Conservation (phyloP, 2,113 vertebrate species). For the Pteruthius melanotis region DNA sequence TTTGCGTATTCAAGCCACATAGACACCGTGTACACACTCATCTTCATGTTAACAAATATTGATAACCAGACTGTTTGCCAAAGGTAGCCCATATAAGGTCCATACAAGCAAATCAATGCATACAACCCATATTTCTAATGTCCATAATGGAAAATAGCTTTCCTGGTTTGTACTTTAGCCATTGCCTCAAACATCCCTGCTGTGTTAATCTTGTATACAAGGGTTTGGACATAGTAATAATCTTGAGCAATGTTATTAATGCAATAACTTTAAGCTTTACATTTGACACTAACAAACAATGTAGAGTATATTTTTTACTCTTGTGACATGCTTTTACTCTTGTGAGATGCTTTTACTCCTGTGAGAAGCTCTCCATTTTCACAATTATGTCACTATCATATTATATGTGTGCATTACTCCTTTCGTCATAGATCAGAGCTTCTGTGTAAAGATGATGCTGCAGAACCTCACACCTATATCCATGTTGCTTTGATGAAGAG, state of each 20-base stretch:
- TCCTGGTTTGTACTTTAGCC: neutral
- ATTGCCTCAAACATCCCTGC: neutral
- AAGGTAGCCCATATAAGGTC: neutral
- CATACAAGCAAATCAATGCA: neutral
- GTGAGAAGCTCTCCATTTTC: neutral
- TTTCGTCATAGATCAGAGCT: neutral
- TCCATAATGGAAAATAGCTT: neutral
- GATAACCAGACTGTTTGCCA: neutral
- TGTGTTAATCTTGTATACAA: neutral
- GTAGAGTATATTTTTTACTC: neutral
- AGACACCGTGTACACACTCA: fast-evolving
- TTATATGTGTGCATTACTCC: neutral
- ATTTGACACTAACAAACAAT: neutral
- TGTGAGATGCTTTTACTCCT: neutral
- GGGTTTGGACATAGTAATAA: neutral
- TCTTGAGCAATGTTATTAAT: neutral
- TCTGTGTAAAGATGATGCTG: neutral
- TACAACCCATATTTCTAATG: neutral
- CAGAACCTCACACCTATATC: neutral
- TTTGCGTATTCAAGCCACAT: fast-evolving
- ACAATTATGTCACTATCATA: neutral
- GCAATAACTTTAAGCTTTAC: neutral
- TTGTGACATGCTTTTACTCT: neutral
- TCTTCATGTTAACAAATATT: neutral
- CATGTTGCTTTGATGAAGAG: neutral